Base-by-base conservation (phyloP, 2,888 invertebrate species). In the Ichneumon xanthorius region DNA sequence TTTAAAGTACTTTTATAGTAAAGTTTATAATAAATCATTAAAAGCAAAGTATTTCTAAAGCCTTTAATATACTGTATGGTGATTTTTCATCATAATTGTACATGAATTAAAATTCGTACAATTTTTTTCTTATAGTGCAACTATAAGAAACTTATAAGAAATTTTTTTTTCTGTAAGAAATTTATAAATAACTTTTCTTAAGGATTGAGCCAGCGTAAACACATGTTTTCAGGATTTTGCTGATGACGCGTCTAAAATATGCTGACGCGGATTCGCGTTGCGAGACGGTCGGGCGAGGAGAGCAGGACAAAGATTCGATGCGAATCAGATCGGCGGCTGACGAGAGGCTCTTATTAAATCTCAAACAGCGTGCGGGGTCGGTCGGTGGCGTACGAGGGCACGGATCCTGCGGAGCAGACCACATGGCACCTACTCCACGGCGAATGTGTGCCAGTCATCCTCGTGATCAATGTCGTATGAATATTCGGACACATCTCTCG, bases 381-480 rank as follows among this genome's bases (percentile, higher is more conserved):
- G 61, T 40, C 58, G 45, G 48, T 63, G 37, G 78, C 67, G 63
- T 22, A 67, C 55, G 73, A 78, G 55, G 73, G 68, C 53, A 70
- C 50, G 30, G 71, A 71, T 79, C 79, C 48, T n/a, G 72, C 61
- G 70, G 33, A 61, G 79, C 40, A 72, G 77, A 87, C 82, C 89
- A 88, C 88, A 88, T 89, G 83, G 88, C 86, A 72, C 70, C 73
- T 76, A 37, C 72, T 73, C 70, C 75, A 75, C 76, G 87, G 88
- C 78, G 86, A 84, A 53, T 84, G 80, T 73, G 81, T 77, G 87
- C 89, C 87, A 87, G 89, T 89, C 90, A 88, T 89, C 85, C 84
- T 63, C 80, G 67, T 88, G 89, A 90, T 90, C 87, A 88, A 90
- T 88, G 88, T 85, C 88, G 86, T 88, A 91, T 88, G 92, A 91